phyloP scores from a whole-genome alignment of 2,888 invertebrate genomes.

The Atethmia centrago region DNA sequence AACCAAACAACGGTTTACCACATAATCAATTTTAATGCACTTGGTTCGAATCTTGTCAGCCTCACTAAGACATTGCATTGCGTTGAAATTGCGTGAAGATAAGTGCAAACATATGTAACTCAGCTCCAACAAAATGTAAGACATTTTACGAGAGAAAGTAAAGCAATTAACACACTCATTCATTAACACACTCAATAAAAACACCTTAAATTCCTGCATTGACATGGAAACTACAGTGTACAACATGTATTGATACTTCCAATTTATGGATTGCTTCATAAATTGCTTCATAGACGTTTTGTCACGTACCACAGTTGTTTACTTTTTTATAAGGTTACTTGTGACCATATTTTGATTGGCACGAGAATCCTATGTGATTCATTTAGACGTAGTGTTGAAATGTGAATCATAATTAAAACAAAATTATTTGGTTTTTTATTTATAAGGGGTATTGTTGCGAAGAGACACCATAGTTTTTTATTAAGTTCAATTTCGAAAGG shows the following conservation, averaged over 20 bases:
- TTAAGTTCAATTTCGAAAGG: background rate
- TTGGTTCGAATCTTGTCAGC: background rate
- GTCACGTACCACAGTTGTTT: slow-evolving; percentile 58
- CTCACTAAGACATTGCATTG: slow-evolving; percentile 11
- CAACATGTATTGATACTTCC: slow-evolving; percentile 31
- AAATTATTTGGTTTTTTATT: slow-evolving; percentile 1
- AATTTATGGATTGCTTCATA: slow-evolving; percentile 29
- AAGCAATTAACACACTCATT: slow-evolving; percentile 25
- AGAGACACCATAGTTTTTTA: background rate
- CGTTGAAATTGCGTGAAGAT: slow-evolving; percentile 25
- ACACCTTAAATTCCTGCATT: slow-evolving; percentile 42
- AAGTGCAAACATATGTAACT: slow-evolving; percentile 41
- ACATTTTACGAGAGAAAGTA: slow-evolving; percentile 51
- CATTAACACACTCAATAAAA: slow-evolving; percentile 37
- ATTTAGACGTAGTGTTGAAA: slow-evolving; percentile 21
- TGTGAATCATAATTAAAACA: slow-evolving; percentile 42
- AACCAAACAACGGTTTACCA: background rate
- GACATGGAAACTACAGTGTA: slow-evolving; percentile 38
- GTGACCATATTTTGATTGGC: slow-evolving; percentile 38
- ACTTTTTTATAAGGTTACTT: slow-evolving; percentile 47
- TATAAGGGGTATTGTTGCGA: background rate
- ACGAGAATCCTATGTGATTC: slow-evolving; percentile 55
- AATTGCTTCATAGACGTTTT: slow-evolving; percentile 32
- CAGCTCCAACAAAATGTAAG: slow-evolving; percentile 30
- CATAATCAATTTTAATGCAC: slow-evolving; percentile 11